Conservation (phyloP, 2,888 invertebrate genomes). For the Heptascelio sp. region DNA sequence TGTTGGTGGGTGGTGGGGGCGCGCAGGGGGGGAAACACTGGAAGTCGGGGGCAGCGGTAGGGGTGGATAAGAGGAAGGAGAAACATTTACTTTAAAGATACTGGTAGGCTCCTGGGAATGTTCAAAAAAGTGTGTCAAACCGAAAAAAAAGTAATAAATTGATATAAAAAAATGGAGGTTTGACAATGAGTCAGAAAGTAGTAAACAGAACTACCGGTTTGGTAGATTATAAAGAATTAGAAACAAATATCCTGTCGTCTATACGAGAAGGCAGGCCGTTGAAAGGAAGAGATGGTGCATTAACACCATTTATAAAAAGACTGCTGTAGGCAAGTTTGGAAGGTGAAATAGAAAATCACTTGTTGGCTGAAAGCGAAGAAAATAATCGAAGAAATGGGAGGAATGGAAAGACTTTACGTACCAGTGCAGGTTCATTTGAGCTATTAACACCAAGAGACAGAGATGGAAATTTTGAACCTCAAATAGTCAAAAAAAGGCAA, state of each 20-base stretch:
- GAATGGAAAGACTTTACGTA: slow-evolving; percentile 34
- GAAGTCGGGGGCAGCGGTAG: too few relatives aligned
- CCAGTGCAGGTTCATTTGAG: slow-evolving; percentile 21
- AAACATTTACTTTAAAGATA: too few relatives aligned
- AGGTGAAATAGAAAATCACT: slow-evolving; percentile 46
- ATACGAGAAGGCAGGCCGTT: slow-evolving; percentile 36
- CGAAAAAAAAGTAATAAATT: slow-evolving; percentile 23
- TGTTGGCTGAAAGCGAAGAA: slow-evolving; percentile 42
- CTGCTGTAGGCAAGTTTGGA: slow-evolving; percentile 33
- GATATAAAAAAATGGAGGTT: slow-evolving; percentile 43
- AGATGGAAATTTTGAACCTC: slow-evolving; percentile 20
- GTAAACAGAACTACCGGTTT: slow-evolving; percentile 32
- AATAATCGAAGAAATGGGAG: slow-evolving; percentile 47
- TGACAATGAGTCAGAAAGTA: slow-evolving; percentile 38
- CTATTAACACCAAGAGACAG: slow-evolving; percentile 32
- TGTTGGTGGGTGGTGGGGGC: too few relatives aligned
- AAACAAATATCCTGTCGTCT: slow-evolving; percentile 43
- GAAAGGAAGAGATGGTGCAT: slow-evolving; percentile 36
- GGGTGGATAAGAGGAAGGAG: too few relatives aligned
- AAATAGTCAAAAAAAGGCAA: slow-evolving; percentile 48
- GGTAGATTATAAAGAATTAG: slow-evolving; percentile 38
- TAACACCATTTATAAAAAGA: slow-evolving; percentile 28
- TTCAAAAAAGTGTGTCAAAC: slow-evolving; percentile 49
- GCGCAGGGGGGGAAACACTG: too few relatives aligned
- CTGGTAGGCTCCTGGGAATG: too few relatives aligned